These are phyloP conservation scores for Argya squamiceps DNA, from an alignment of 2,797 vertebrate species.

Conservation along the genomic window DNA sequence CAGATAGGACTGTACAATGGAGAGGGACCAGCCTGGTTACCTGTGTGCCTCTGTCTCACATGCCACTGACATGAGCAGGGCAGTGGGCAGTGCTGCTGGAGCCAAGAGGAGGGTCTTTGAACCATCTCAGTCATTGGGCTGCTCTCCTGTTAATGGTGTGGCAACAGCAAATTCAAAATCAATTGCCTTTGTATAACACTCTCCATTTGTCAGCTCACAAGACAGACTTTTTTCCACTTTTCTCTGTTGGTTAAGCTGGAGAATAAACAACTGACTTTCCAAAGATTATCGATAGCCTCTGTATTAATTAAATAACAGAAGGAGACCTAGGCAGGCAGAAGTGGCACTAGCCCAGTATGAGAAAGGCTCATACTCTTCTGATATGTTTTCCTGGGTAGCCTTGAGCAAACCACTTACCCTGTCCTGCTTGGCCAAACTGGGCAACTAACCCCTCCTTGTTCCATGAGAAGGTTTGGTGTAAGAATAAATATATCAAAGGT, in stretches of 20 bases:
- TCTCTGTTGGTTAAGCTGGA: background rate
- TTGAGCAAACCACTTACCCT: background rate
- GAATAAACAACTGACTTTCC: background rate
- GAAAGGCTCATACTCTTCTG: background rate
- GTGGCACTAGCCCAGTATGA: background rate
- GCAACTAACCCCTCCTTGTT: background rate
- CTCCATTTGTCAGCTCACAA: background rate
- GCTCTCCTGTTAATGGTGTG: background rate
- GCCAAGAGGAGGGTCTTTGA: background rate
- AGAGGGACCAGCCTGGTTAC: fast-evolving
- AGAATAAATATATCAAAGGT: background rate
- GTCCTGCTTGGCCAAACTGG: background rate
- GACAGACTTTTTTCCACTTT: background rate
- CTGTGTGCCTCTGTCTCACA: background rate
- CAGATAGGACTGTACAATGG: fast-evolving
- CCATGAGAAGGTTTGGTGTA: background rate
- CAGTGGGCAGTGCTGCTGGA: background rate
- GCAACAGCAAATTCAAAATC: background rate
- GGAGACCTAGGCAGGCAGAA: background rate
- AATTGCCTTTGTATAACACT: background rate
- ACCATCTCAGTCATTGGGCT: background rate
- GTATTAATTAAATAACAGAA: background rate
- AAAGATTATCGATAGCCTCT: background rate
- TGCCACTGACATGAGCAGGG: fast-evolving
- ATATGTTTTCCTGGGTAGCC: background rate